Evolutionary conservation across 2,113 vertebrate genomes (phyloP).

Genomic region (Cnemophilus loriae): DNA sequence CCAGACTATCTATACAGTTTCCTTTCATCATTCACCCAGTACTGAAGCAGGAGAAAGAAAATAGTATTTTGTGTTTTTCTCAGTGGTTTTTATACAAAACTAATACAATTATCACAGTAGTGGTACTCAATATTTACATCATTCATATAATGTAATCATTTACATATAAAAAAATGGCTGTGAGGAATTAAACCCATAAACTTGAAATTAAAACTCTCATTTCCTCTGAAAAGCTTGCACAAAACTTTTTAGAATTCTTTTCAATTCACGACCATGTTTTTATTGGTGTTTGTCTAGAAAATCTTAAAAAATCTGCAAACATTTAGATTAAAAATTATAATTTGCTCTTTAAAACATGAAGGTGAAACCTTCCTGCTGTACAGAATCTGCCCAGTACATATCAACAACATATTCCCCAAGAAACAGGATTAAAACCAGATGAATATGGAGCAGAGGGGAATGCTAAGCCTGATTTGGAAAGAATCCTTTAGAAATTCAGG

Average conservation of each 20-base stretch:
- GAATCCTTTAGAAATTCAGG: neutral
- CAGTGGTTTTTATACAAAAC: constrained; percentile 21
- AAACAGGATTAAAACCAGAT: neutral
- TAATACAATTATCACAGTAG: neutral
- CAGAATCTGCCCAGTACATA: neutral
- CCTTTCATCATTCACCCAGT: neutral
- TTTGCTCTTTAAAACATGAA: neutral
- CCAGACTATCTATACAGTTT: neutral
- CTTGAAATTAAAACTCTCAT: constrained; percentile 7
- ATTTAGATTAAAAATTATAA: neutral
- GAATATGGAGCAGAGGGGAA: neutral
- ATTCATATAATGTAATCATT: constrained; percentile 7
- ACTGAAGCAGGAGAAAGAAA: neutral
- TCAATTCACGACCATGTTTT: neutral
- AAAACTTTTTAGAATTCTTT: constrained; percentile 16
- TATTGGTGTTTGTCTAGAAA: neutral
- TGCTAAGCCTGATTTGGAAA: constrained; percentile 1
- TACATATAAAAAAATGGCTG: constrained; percentile 12
- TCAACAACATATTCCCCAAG: neutral
- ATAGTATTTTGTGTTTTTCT: neutral
- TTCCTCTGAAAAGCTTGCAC: constrained; percentile 3
- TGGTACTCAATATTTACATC: constrained; percentile 21
- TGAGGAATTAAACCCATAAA: constrained; percentile 26
- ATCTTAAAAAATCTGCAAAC: neutral
- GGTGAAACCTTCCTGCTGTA: neutral